phyloP scores from a whole-genome alignment of 2,888 invertebrate genomes.

The Diplolepis rosae region DNA sequence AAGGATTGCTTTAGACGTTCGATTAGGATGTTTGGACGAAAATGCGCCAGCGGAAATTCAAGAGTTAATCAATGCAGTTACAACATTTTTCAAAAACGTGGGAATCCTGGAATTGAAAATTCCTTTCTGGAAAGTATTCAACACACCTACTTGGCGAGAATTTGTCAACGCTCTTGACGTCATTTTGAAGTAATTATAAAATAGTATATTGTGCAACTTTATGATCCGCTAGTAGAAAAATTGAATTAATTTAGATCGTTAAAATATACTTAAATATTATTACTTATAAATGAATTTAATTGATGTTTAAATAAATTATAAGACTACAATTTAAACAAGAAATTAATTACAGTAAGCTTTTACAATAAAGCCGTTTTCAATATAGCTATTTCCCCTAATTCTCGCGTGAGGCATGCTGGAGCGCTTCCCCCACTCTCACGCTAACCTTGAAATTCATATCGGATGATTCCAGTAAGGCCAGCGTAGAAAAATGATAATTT shows the following conservation, averaged over 20 bases:
- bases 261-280: neutral
- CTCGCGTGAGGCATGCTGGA: too few species aligned
- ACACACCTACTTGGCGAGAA: conserved; percentile 78
- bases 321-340: too few species aligned
- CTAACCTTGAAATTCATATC: too few species aligned
- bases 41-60: conserved; percentile 77
- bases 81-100: conserved; percentile 80
- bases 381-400: too few species aligned
- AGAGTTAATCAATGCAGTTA: conserved; percentile 80
- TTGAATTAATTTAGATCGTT: neutral
- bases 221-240: neutral
- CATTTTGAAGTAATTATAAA: conserved; percentile 80
- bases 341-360: too few species aligned
- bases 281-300: too few species aligned
- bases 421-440: too few species aligned
- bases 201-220: conserved; percentile 19
- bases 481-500: too few species aligned
- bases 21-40: conserved; percentile 79
- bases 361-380: too few species aligned
- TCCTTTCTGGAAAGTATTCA: conserved; percentile 81
- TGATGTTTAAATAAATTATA: too few species aligned
- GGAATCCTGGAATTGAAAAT: conserved; percentile 80
- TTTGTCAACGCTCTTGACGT: conserved; percentile 81
- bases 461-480: too few species aligned
- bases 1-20: conserved; percentile 79